Base-by-base conservation (phyloP, 2,888 invertebrate species). In the Cerceris ruficornis region DNA sequence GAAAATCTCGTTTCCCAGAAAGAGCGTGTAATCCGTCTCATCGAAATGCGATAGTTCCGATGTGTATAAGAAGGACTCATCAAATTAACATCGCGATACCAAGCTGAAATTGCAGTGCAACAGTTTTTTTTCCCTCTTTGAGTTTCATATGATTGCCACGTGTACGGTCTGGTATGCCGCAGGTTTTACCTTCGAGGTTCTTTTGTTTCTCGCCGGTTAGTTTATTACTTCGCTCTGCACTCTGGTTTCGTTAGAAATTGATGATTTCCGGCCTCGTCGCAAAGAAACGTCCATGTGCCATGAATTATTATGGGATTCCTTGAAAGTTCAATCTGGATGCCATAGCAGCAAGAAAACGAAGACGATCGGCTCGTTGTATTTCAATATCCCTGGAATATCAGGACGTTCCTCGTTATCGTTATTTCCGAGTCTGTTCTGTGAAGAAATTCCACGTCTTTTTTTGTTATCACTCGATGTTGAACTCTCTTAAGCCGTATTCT, bases 111-210 rank as follows among this genome's bases (percentile, higher is more conserved):
- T n/a, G 13, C 46, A 11, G 46, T 28, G 4, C 46, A 15, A 60
- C 13, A 14, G 6, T 28, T 9, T 6, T 11, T 39, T 8, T 41
- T 42, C 54, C 43, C 5, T 5, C 28, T 39, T 50, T 28, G 39
- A 39, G 41, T 41, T 64, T 58, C 7, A 13, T 46, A 57, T 46
- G 46, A 58, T 13, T 49, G 28, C 92, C 96, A 96, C 0, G 96
- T 87, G 61, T 28, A 28, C n/a, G 6, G 15, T 8, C 41, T 14
- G 67, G 52, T n/a, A 50, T 58, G 41, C 60, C 7, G 60, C 52
- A 39, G 4, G 15, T 41, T 49, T 11, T 13, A 39, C 41, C 50
- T n/a, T 42, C 13, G 7, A 9, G 1, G n/a, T 50, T 68, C 59
- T 59, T 59, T 15, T 68, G 42, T 6, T 49, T 52, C 15, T 49